Conservation (phyloP, 2,113 vertebrate genomes). For the Coturnix japonica region DNA sequence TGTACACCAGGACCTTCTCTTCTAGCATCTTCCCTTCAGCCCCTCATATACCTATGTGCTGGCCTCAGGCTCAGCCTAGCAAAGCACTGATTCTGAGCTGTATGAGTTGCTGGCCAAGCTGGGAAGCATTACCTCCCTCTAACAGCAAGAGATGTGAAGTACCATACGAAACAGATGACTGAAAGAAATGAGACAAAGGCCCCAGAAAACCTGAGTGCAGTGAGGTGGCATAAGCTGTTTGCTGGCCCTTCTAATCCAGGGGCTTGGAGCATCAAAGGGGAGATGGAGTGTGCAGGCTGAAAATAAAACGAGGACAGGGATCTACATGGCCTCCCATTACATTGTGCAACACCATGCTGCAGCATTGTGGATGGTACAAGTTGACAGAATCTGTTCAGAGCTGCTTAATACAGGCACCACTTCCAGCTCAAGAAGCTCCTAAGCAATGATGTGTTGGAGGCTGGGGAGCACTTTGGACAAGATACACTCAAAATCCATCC, state of each 20-base stretch:
- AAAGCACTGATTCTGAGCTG: not conserved
- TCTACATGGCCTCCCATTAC: not conserved
- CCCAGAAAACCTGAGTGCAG: not conserved
- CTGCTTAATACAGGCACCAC: not conserved
- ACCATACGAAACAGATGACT: not conserved
- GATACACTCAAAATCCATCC: not conserved
- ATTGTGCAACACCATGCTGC: not conserved
- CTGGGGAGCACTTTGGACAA: not conserved
- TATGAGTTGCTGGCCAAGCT: not conserved
- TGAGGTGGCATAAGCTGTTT: fast-evolving
- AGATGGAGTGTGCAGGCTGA: not conserved
- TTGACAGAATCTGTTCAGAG: not conserved
- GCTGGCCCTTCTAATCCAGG: not conserved
- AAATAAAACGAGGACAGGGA: not conserved
- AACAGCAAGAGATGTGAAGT: not conserved
- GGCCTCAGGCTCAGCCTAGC: not conserved
- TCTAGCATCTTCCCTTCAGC: not conserved
- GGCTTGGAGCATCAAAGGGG: not conserved
- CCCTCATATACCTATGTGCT: not conserved
- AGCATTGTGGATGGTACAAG: not conserved
- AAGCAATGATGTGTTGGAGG: not conserved
- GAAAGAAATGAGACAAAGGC: not conserved
- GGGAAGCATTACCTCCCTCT: not conserved
- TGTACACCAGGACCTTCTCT: not conserved
- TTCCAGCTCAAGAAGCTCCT: not conserved